Percentiles rank a stretch among this genome's conserved stretches.
These are phyloP conservation scores for Epinephelus coioides DNA, from an alignment of 2,797 vertebrate species.

Conservation along the genomic window DNA sequence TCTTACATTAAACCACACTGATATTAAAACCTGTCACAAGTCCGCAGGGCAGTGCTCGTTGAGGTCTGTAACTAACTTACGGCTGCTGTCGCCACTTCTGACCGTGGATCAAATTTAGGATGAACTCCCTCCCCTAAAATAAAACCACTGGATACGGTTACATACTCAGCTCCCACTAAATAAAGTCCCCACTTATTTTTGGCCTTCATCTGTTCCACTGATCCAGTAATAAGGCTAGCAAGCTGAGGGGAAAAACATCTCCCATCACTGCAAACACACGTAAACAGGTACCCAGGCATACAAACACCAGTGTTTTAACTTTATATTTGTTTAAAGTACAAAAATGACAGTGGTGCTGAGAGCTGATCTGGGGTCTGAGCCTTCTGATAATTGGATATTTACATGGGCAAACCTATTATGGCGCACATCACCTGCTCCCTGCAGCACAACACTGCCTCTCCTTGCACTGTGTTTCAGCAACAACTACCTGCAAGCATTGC, in stretches of 20 bases:
- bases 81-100: conserved; percentile 63
- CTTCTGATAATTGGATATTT: conserved; percentile 11
- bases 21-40: conserved; percentile 85
- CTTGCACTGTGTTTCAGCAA: conserved; percentile 8
- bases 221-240: conserved; percentile 79
- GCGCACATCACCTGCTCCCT: conserved; percentile 26
- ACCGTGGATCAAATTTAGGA: conserved; percentile 80
- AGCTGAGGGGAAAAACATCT: conserved; percentile 59
- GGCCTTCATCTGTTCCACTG: conserved; percentile 84
- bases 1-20: conserved; percentile 84
- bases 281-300: conserved; percentile 26
- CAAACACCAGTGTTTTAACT: conserved; percentile 8
- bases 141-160: conserved; percentile 87
- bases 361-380: background rate
- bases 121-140: conserved; percentile 85
- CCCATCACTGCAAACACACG: conserved; percentile 46
- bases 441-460: background rate
- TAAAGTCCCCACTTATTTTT: conserved; percentile 84
- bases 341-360: conserved; percentile 19
- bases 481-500: background rate
- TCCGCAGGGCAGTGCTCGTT: conserved; percentile 45
- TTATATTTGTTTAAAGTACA: conserved; percentile 22
- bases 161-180: conserved; percentile 85
- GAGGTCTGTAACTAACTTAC: conserved; percentile 70
- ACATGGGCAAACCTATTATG: background rate